Evolutionary conservation across 2,797 vertebrate species (phyloP).

Genomic region (Prionace glauca): DNA sequence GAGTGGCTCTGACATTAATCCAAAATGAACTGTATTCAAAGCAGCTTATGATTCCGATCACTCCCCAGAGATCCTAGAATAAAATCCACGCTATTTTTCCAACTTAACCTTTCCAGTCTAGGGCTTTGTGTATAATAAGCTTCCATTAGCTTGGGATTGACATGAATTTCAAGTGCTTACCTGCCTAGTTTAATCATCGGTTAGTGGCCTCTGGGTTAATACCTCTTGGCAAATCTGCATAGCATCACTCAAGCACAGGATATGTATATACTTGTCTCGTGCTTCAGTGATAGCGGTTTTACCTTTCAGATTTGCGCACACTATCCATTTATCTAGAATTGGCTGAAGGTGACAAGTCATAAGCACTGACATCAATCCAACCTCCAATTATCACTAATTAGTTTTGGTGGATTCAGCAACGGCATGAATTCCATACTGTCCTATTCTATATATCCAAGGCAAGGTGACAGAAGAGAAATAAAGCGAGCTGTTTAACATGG

Average conservation of each 20-base stretch:
- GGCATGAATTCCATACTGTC: neutral
- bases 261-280: neutral
- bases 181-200: conserved; percentile 2
- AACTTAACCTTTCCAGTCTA: neutral
- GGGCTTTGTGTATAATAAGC: neutral
- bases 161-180: neutral
- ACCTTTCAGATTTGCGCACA: neutral
- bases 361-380: neutral
- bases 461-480: neutral
- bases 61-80: neutral
- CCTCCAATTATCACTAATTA: neutral
- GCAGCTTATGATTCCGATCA: neutral
- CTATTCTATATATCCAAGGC: neutral
- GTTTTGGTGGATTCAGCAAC: neutral
- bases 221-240: neutral
- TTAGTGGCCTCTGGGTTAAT: neutral
- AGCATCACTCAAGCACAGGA: neutral
- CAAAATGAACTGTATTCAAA: neutral
- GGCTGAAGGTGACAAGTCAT: neutral
- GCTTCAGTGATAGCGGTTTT: neutral
- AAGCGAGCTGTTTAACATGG: neutral
- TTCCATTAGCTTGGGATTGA: neutral
- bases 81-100: conserved; percentile 12
- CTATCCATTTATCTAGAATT: neutral
- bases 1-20: neutral